Evolutionary conservation across 2,113 vertebrate genomes (phyloP).

Genomic region (Onychorhynchus coronatus): DNA sequence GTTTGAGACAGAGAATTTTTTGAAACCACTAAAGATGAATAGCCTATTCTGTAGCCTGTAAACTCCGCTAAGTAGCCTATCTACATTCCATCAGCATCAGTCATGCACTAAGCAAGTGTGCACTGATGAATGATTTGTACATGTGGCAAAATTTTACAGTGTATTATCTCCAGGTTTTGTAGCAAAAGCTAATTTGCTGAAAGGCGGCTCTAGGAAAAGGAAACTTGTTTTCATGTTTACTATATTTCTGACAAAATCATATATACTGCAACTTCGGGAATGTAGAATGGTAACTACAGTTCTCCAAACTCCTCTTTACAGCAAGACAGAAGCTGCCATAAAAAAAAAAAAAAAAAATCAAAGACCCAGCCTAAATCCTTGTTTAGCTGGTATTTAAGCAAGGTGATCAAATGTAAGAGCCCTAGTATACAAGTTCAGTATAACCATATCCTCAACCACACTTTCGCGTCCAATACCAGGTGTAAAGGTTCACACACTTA

Average conservation of each 20-base stretch:
- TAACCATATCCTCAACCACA: not conserved
- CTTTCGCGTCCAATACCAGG: not conserved
- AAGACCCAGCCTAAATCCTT: not conserved
- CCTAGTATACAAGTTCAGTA: not conserved
- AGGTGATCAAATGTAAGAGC: not conserved
- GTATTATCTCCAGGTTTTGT: constrained; percentile 29
- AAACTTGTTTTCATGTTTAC: constrained; percentile 23
- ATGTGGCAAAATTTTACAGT: constrained; percentile 53
- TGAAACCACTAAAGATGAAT: not conserved
- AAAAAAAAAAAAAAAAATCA: too few relatives aligned
- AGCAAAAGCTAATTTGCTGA: constrained; percentile 14
- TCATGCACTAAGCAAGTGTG: constrained; percentile 10
- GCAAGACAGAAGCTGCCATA: not conserved
- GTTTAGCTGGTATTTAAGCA: not conserved
- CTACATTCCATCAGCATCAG: constrained; percentile 62
- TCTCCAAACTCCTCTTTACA: not conserved
- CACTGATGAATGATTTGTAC: constrained; percentile 51
- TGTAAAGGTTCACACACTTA: not conserved
- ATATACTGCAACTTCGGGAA: not conserved
- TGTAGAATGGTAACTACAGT: not conserved
- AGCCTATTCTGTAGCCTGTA: constrained; percentile 21
- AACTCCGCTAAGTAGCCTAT: constrained; percentile 44
- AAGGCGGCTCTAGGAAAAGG: constrained; percentile 8
- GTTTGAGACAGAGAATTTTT: not conserved
- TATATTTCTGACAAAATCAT: not conserved